These are phyloP conservation scores for Hydrolagus colliei DNA, from an alignment of 2,797 vertebrate species.

Conservation along the genomic window DNA sequence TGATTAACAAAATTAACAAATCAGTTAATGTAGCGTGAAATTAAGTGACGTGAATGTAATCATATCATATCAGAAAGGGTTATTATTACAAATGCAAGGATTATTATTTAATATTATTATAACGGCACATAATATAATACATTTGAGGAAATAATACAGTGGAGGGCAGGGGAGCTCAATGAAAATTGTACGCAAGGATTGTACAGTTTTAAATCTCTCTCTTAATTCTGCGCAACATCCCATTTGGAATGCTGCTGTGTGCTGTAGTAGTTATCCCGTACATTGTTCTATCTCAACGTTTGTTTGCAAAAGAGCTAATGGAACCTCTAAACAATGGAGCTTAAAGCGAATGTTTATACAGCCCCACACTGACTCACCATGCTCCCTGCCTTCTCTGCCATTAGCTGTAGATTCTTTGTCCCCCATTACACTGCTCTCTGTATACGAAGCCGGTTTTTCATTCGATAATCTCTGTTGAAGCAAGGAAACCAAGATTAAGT, in stretches of 20 bases:
- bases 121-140: no score
- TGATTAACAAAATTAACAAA: no score
- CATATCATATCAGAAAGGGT: no score
- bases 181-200: no score
- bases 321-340: background rate
- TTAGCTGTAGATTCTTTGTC: constrained; percentile 51
- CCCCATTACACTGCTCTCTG: constrained; percentile 67
- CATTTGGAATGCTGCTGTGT: background rate
- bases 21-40: no score
- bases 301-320: background rate
- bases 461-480: constrained; percentile 64
- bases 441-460: constrained; percentile 83
- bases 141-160: no score
- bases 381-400: constrained; percentile 57
- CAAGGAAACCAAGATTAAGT: constrained; percentile 23
- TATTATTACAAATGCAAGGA: no score
- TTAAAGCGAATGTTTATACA: background rate
- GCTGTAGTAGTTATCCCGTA: background rate
- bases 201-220: background rate
- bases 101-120: no score
- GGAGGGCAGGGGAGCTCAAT: no score
- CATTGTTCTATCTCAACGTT: background rate
- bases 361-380: constrained; percentile 46
- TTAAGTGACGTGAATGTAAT: no score
- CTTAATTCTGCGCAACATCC: background rate